Percentiles rank a stretch among this genome's conserved stretches.
Evolutionary conservation across 2,888 invertebrate genomes (phyloP).

Genomic region (Corbicula japonica): DNA sequence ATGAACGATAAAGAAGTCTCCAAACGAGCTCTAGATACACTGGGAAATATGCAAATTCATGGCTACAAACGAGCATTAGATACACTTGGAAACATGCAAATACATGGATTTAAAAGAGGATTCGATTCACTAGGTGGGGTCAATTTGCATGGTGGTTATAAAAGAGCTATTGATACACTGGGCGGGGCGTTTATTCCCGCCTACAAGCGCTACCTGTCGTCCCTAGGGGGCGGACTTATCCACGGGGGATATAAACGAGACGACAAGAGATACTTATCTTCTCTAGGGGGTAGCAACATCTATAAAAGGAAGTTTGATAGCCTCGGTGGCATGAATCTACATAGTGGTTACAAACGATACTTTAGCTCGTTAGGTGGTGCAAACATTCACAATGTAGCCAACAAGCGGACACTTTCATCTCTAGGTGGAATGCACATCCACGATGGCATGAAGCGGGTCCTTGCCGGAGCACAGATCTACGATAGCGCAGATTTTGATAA

Average conservation of each 20-base stretch:
- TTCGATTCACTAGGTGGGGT: conserved; percentile 55
- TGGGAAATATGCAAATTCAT: conserved; percentile 42
- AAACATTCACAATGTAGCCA: conserved; percentile 40
- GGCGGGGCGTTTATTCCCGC: conserved; percentile 44
- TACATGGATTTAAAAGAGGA: conserved; percentile 52
- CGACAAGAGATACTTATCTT: conserved; percentile 39
- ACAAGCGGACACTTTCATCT: conserved; percentile 41
- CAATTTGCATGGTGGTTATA: conserved; percentile 50
- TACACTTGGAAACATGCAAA: conserved; percentile 51
- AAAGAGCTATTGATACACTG: conserved; percentile 43
- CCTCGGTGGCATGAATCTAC: conserved; percentile 50
- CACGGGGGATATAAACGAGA: conserved; percentile 50
- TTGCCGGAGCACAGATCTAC: conserved; percentile 42
- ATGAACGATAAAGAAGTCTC: background rate
- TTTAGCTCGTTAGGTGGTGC: conserved; percentile 53
- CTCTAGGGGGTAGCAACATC: conserved; percentile 46
- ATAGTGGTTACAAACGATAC: conserved; percentile 46
- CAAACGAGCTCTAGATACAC: conserved; percentile 50
- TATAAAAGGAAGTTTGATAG: conserved; percentile 37
- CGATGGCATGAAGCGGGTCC: conserved; percentile 34
- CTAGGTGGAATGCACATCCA: conserved; percentile 49
- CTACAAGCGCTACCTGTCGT: conserved; percentile 44
- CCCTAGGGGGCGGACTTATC: conserved; percentile 53
- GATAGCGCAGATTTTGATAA: conserved; percentile 11
- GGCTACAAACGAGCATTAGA: conserved; percentile 43